These are phyloP conservation scores for Syrrhaptes paradoxus DNA, from an alignment of 2,113 vertebrate species.

Conservation along the genomic window DNA sequence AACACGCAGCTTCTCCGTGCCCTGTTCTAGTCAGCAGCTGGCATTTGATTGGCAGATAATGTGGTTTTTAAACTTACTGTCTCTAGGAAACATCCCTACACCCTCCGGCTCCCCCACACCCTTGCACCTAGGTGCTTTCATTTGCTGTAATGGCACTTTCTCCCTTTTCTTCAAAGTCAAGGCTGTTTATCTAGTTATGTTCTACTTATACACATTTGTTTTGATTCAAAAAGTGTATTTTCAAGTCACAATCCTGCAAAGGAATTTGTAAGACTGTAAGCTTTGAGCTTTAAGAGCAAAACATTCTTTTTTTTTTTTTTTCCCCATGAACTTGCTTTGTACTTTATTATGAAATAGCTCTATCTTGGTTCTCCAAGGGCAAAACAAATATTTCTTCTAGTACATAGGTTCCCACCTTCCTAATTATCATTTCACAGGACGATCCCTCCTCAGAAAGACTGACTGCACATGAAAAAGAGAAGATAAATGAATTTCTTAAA, in stretches of 20 bases:
- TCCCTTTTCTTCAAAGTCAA: background rate
- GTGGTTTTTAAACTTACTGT: background rate
- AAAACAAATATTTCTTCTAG: background rate
- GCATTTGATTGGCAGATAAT: background rate
- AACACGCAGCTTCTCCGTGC: background rate
- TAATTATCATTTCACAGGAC: background rate
- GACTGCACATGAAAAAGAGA: background rate
- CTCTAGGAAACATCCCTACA: background rate
- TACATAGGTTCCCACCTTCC: background rate
- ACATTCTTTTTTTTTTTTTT: background rate
- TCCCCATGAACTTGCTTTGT: background rate
- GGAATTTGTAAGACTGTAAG: background rate
- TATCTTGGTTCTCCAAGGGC: background rate
- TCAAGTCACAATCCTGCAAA: background rate
- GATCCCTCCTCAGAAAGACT: background rate
- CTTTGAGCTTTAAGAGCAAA: background rate
- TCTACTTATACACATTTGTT: background rate
- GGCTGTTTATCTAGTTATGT: background rate
- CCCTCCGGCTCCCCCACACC: fast-evolving
- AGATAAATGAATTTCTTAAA: background rate
- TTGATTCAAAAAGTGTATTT: background rate
- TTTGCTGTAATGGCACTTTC: background rate
- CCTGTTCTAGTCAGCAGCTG: background rate
- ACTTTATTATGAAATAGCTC: background rate
- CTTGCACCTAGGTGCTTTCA: background rate